Evolutionary conservation across 2,113 vertebrate genomes (phyloP).

Genomic region (Morone chrysops): DNA sequence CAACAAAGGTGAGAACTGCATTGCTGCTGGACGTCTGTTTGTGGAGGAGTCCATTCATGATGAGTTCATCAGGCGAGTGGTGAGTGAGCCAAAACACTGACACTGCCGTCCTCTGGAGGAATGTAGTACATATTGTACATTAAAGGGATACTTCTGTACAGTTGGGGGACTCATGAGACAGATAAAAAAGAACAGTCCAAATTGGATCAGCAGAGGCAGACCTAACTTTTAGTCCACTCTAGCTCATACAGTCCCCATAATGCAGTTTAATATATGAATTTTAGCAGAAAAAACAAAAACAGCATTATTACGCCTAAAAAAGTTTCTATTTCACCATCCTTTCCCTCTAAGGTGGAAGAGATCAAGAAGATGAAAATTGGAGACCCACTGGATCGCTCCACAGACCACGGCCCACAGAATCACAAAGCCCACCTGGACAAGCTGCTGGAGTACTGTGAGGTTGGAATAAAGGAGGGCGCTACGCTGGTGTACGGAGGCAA

Average conservation of each 20-base stretch:
- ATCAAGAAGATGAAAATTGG: conserved; percentile 92
- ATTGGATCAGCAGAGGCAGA: background rate
- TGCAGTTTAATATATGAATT: background rate
- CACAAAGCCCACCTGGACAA: conserved; percentile 90
- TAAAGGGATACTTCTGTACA: background rate
- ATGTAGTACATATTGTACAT: too few relatives aligned
- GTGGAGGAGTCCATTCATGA: conserved; percentile 90
- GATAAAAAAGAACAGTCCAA: background rate
- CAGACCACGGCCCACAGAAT: conserved; percentile 91
- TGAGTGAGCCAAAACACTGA: conserved; percentile 56
- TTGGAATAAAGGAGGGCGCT: conserved; percentile 87
- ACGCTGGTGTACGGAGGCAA: conserved; percentile 87
- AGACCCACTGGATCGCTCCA: conserved; percentile 89
- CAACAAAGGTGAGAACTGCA: conserved; percentile 94
- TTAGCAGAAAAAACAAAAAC: background rate
- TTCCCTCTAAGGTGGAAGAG: conserved; percentile 84
- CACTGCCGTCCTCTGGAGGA: background rate
- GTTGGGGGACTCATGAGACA: background rate
- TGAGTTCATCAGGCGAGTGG: conserved; percentile 87
- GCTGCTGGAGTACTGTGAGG: conserved; percentile 88
- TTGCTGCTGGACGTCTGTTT: conserved; percentile 90
- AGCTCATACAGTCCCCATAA: background rate
- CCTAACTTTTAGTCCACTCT: background rate
- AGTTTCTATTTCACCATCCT: background rate
- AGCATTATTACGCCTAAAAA: background rate